These are phyloP conservation scores for Sterrhoptilus dennistouni DNA, from an alignment of 2,113 vertebrate genomes.

Conservation along the genomic window DNA sequence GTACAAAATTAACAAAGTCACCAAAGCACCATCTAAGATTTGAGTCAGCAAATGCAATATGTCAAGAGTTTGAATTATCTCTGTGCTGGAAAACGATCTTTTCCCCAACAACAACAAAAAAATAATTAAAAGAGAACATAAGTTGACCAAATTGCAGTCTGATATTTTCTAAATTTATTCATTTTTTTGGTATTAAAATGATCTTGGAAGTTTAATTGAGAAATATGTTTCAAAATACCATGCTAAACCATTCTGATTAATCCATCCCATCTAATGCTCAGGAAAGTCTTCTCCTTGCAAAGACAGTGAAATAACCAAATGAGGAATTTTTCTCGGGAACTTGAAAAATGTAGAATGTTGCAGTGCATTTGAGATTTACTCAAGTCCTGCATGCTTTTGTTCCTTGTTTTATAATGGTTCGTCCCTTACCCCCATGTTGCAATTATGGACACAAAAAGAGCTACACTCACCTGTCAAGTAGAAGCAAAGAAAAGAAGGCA, in stretches of 20 bases:
- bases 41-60: background rate
- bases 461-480: too few relatives aligned
- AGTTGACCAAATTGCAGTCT: background rate
- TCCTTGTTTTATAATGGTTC: too few relatives aligned
- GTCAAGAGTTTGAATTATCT: background rate
- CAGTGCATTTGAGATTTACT: too few relatives aligned
- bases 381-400: too few relatives aligned
- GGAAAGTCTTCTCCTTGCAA: background rate
- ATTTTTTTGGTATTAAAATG: background rate
- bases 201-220: background rate
- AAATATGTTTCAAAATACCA: background rate
- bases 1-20: background rate
- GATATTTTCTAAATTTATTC: background rate
- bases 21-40: background rate
- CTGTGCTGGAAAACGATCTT: accelerated
- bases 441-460: too few relatives aligned
- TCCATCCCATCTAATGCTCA: background rate
- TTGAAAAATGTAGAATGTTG: background rate
- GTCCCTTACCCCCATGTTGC: too few relatives aligned
- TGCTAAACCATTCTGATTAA: background rate
- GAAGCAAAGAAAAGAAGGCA: too few relatives aligned
- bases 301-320: background rate
- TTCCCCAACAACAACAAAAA: background rate
- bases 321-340: background rate
- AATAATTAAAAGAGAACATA: background rate